These are phyloP conservation scores for Scalopus aquaticus DNA, from an alignment of 2,113 vertebrate genomes.

Conservation along the genomic window DNA sequence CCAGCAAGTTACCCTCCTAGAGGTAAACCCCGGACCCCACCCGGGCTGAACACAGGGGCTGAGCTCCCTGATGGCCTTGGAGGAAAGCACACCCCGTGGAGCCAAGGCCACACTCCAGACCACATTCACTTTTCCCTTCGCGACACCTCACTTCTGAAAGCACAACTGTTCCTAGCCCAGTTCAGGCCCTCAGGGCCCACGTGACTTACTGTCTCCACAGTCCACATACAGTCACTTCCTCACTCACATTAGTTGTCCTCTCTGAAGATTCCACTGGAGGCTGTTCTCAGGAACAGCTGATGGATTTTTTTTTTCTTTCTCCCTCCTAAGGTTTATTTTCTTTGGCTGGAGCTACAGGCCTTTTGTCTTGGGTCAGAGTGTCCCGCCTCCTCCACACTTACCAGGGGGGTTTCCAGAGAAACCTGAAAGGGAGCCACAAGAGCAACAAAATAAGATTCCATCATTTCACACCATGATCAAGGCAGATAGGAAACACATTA, in stretches of 20 bases:
- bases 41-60: slow-evolving; percentile 57
- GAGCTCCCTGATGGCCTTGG: slow-evolving; percentile 53
- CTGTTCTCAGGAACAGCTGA: slow-evolving; percentile 60
- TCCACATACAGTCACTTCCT: slow-evolving; percentile 80
- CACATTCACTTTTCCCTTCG: slow-evolving; percentile 67
- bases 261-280: slow-evolving; percentile 53
- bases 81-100: slow-evolving; percentile 55
- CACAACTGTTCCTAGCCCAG: slow-evolving; percentile 9
- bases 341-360: slow-evolving; percentile 76
- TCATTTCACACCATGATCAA: background rate
- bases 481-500: background rate
- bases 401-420: slow-evolving; percentile 81
- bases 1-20: slow-evolving; percentile 62
- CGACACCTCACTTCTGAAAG: slow-evolving; percentile 53
- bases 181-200: slow-evolving; percentile 32
- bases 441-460: slow-evolving; percentile 63
- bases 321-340: slow-evolving; percentile 68
- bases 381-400: slow-evolving; percentile 79
- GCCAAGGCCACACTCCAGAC: slow-evolving; percentile 68
- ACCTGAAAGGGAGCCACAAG: slow-evolving; percentile 77
- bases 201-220: slow-evolving; percentile 82
- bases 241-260: slow-evolving; percentile 57
- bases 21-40: slow-evolving; percentile 47
- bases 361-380: slow-evolving; percentile 78
- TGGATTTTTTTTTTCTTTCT: slow-evolving; percentile 12